A percentile compares a stretch with the other conserved stretches of the same genome.
These are phyloP conservation scores for Hippoglossus stenolepis DNA, from an alignment of 2,113 vertebrate species.

Conservation along the genomic window DNA sequence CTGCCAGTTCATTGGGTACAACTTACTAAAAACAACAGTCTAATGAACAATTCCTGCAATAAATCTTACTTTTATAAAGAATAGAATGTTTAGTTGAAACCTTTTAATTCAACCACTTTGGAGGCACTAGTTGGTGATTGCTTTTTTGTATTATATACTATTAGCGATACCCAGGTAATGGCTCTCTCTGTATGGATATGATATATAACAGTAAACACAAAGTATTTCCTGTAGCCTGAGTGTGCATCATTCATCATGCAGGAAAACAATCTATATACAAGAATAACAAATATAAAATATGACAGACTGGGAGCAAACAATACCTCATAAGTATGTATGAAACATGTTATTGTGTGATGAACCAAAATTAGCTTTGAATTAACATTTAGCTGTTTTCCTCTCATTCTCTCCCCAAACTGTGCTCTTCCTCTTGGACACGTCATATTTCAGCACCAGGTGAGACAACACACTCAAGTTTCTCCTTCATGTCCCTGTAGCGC, in stretches of 20 bases:
- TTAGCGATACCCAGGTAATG: neutral
- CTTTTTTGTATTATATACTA: neutral
- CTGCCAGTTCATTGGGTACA: neutral
- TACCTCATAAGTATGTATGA: neutral
- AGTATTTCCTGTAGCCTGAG: neutral
- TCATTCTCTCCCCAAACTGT: conserved; percentile 7
- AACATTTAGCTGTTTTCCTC: neutral
- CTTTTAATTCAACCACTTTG: no score
- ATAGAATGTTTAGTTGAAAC: neutral
- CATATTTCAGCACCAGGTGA: conserved; percentile 80
- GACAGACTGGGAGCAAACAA: neutral
- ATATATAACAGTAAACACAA: no score
- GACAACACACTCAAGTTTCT: neutral
- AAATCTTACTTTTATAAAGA: neutral
- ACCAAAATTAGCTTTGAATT: neutral
- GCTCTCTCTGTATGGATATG: no score
- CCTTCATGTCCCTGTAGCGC: neutral
- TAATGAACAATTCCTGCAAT: neutral
- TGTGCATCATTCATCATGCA: no score
- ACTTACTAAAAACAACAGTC: neutral
- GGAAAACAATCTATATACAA: neutral
- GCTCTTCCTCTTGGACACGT: conserved; percentile 15
- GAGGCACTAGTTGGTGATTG: neutral
- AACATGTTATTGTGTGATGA: neutral
- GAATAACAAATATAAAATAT: neutral